These are phyloP conservation scores for Agapetus fuscipes DNA, from an alignment of 2,888 invertebrate species.

Conservation along the genomic window DNA sequence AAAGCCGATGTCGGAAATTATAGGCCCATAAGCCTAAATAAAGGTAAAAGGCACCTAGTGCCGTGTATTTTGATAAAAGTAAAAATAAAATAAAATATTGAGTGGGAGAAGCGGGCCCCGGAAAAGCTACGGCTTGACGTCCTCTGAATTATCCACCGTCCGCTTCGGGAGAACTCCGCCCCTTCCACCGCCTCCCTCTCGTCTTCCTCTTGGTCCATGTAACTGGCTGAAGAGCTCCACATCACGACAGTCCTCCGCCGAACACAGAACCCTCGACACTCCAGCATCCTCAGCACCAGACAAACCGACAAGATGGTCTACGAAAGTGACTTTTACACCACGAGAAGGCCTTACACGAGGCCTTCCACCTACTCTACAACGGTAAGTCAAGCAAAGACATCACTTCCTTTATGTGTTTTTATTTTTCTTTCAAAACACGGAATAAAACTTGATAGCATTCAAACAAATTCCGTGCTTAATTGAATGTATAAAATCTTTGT, in stretches of 20 bases:
- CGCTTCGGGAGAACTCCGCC: no score
- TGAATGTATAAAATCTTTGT: conserved; percentile 20
- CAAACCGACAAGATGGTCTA: conserved; percentile 63
- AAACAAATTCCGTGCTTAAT: conserved; percentile 2
- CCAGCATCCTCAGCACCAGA: not conserved
- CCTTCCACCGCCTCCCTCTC: no score
- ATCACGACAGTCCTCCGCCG: conserved; percentile 18
- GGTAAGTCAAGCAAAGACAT: conserved; percentile 51
- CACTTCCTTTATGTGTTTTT: not conserved
- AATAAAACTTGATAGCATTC: conserved; percentile 4
- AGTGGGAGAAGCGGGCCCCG: no score
- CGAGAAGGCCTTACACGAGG: conserved; percentile 73
- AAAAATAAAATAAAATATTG: no score
- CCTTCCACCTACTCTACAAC: conserved; percentile 68
- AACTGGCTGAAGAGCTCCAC: conserved; percentile 10
- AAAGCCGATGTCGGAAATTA: no score
- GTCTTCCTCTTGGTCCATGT: no score
- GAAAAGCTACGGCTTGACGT: no score
- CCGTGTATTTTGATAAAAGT: no score
- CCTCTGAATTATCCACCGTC: no score
- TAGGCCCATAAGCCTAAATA: no score
- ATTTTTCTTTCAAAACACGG: not conserved
- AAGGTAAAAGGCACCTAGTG: no score
- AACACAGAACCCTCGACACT: not conserved
- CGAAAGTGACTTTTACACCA: conserved; percentile 87